Base-by-base conservation (phyloP, 1,140 invertebrate genomes). In the Cyphomyrmex costatus region DNA sequence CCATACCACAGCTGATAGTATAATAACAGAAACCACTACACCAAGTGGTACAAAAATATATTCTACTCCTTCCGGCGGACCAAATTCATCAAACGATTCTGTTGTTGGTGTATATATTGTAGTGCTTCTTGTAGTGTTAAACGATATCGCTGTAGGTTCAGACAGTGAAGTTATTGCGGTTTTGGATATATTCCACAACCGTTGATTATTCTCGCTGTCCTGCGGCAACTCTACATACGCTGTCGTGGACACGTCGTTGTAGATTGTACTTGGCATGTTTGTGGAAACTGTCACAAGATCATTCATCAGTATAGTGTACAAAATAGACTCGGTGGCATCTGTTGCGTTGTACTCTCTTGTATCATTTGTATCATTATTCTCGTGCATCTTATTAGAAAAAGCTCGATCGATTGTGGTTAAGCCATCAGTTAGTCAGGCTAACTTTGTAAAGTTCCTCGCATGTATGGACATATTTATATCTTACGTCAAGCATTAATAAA, bases 31-130 rank as follows among this genome's bases (percentile, higher is more conserved):
- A 87, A 95, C 93, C 92, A 95, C 94, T 51, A 95, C 94, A 85
- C 94, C 94, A 27, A 95, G 90, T 24, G 95, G 95, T 88, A 95
- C 95, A 91, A 95, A 95, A 92, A 95, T 95, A 88, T 95, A 95
- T 86, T 95, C 94, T 27, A 95, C 92, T 76, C 94, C 94, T 70
- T 95, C 94, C 0, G 94, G 94, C 70, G 94, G 94, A 19, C 94
- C 94, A 74, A 95, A 95, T 70, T 95, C 94, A 79, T 95, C 94
- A 46, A 92, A 94, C 4, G 93, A 90, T 30, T 95, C 92, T 77
- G 94, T 95, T 7, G 93, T 93, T 21, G 92, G 70, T 73, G 71
- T 49, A 5, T 88, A 49, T 21, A 30, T 74, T 24, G 73, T 90
- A 30, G 74, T 89, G 82, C 80, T 91, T 58, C 73, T 84, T 42